Evolutionary conservation across 2,113 vertebrate genomes (phyloP).

Genomic region (Sigmodon hispidus): DNA sequence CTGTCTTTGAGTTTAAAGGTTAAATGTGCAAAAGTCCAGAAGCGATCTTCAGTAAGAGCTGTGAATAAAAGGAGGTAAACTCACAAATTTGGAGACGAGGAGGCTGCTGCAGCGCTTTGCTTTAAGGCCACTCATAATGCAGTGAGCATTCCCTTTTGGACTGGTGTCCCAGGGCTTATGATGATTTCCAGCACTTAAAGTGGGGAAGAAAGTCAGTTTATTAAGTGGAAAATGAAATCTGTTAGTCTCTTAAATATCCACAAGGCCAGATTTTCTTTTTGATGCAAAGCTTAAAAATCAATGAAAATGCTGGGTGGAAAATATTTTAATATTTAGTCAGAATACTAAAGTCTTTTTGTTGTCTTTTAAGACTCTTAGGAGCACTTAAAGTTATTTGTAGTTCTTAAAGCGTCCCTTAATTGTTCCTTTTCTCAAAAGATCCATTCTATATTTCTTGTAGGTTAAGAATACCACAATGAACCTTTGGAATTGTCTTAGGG

Average conservation of each 20-base stretch:
- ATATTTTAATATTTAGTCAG: slow-evolving; percentile 25
- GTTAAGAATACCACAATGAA: slow-evolving; percentile 15
- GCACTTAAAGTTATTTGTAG: background rate
- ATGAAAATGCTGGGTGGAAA: slow-evolving; percentile 12
- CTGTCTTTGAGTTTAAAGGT: slow-evolving; percentile 48
- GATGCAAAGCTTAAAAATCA: slow-evolving; percentile 62
- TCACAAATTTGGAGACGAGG: slow-evolving; percentile 57
- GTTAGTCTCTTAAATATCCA: slow-evolving; percentile 16
- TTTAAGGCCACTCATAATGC: slow-evolving; percentile 68
- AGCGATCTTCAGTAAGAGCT: slow-evolving; percentile 74
- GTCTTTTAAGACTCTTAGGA: slow-evolving; percentile 43
- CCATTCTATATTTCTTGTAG: background rate
- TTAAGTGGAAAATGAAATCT: slow-evolving; percentile 63
- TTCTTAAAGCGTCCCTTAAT: slow-evolving; percentile 43
- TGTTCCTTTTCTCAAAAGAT: slow-evolving; percentile 57
- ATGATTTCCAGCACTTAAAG: slow-evolving; percentile 63
- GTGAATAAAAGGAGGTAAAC: slow-evolving; percentile 12
- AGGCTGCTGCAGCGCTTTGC: slow-evolving; percentile 62
- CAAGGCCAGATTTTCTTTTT: slow-evolving; percentile 54
- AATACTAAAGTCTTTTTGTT: slow-evolving; percentile 30
- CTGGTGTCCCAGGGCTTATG: slow-evolving; percentile 5
- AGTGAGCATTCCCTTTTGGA: slow-evolving; percentile 67
- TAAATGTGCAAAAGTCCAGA: slow-evolving; percentile 76
- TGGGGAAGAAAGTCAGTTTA: slow-evolving; percentile 59
- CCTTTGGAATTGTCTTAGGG: slow-evolving; percentile 19